phyloP scores from a whole-genome alignment of 2,113 vertebrate genomes.

The Triplophysa tibetana region DNA sequence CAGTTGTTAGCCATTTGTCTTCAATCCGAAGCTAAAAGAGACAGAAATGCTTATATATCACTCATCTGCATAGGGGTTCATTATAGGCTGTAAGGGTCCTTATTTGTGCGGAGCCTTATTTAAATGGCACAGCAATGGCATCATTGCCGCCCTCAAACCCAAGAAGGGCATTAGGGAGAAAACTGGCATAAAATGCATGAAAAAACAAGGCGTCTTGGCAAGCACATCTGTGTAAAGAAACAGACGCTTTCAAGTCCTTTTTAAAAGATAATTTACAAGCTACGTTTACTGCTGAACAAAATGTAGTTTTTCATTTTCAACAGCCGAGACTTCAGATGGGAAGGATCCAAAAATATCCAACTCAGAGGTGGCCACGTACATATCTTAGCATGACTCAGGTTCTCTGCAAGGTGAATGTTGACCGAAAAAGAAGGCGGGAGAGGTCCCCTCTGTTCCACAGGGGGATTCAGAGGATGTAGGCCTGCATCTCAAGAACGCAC shows the following conservation, averaged over 20 bases:
- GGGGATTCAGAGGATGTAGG: conserved; percentile 19
- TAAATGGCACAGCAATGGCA: conserved; percentile 48
- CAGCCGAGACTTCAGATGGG: conserved; percentile 6
- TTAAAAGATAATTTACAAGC: conserved; percentile 35
- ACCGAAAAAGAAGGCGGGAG: neutral
- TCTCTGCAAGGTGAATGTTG: neutral
- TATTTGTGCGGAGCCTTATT: conserved; percentile 51
- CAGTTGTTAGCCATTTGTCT: conserved; percentile 53
- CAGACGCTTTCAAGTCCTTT: conserved; percentile 33
- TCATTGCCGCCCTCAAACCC: conserved; percentile 26
- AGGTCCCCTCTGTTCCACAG: neutral
- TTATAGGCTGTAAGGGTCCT: conserved; percentile 46
- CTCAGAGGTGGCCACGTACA: conserved; percentile 19
- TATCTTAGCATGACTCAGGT: conserved; percentile 7
- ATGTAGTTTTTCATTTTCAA: neutral
- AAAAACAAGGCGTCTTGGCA: conserved; percentile 45
- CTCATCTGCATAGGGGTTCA: conserved; percentile 54
- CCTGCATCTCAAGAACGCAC: neutral
- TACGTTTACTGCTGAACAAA: conserved; percentile 19
- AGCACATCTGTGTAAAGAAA: conserved; percentile 44
- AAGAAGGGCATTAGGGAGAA: conserved; percentile 6
- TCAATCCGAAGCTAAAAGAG: conserved; percentile 43
- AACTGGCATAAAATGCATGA: conserved; percentile 37
- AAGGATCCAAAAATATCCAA: conserved; percentile 19
- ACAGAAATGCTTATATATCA: conserved; percentile 53